Conservation (phyloP, 2,113 vertebrate species). For the Neotragus pygmaeus region DNA sequence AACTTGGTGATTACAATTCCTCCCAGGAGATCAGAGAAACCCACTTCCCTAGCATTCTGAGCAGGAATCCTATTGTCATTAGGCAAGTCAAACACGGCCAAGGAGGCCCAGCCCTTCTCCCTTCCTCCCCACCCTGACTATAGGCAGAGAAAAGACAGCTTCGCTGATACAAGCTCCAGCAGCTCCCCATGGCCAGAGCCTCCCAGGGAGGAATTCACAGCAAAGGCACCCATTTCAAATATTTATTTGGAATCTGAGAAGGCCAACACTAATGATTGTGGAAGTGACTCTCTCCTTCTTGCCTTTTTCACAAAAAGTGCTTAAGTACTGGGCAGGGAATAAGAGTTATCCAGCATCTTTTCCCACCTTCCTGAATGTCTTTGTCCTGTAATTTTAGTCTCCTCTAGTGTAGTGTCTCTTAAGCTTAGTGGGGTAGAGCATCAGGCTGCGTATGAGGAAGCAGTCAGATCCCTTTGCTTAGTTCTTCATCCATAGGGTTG, state of each 20-base stretch:
- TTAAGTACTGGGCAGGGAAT: background rate
- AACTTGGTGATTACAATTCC: conserved; percentile 66
- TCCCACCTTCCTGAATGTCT: background rate
- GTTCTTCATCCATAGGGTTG: background rate
- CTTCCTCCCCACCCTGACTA: conserved; percentile 39
- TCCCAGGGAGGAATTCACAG: background rate
- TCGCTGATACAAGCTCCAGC: background rate
- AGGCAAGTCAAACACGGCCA: conserved; percentile 41
- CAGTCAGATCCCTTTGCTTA: background rate
- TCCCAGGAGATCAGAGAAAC: conserved; percentile 69
- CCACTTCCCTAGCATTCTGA: conserved; percentile 63
- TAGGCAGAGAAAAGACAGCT: conserved; percentile 9
- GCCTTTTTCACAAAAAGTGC: background rate
- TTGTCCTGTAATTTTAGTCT: background rate
- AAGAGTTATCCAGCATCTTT: background rate
- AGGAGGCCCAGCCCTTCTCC: conserved; percentile 49
- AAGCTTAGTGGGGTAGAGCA: background rate
- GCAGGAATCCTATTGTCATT: conserved; percentile 71
- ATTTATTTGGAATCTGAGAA: background rate
- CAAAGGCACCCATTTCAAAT: conserved; percentile 8
- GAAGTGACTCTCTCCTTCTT: background rate
- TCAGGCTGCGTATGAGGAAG: background rate
- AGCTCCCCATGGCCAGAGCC: background rate
- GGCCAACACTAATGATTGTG: background rate
- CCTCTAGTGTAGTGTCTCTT: background rate